Evolutionary conservation across 1,140 invertebrate species (phyloP).

Genomic region (Drosophila saltans): DNA sequence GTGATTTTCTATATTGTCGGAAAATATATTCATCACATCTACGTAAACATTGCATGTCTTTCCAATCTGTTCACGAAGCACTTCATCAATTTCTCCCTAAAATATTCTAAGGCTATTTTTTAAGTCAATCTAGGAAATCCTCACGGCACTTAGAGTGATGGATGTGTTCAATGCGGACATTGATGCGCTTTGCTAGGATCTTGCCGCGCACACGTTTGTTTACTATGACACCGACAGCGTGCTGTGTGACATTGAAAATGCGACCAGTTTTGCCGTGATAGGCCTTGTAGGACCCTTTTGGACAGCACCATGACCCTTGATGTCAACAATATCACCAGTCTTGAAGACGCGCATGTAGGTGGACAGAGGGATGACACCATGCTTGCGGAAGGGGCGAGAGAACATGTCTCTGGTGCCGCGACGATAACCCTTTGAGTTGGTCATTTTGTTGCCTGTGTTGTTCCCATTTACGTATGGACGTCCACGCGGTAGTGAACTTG

Average conservation of each 20-base stretch:
- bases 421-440: constrained; percentile 98
- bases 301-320: constrained; percentile 99
- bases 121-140: too few relatives aligned
- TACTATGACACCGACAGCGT: constrained; percentile 99
- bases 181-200: too few relatives aligned
- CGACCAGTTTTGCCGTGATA: constrained; percentile 99
- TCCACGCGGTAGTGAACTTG: constrained; percentile 77
- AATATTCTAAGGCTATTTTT: too few relatives aligned
- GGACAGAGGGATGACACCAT: constrained; percentile 96
- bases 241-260: constrained; percentile 98
- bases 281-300: constrained; percentile 99
- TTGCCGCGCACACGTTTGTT: constrained; percentile 98
- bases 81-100: too few relatives aligned
- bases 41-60: too few relatives aligned
- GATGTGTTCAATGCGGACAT: too few relatives aligned
- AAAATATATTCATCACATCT: too few relatives aligned
- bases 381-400: constrained; percentile 95
- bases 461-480: constrained; percentile 68
- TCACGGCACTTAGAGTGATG: too few relatives aligned
- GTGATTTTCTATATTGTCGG: too few relatives aligned
- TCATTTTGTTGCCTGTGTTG: constrained; percentile 88
- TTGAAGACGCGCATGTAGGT: constrained; percentile 99
- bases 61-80: too few relatives aligned
- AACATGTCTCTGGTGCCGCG: constrained; percentile 99
- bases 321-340: constrained; percentile 98